Base-by-base conservation (phyloP, 1,140 invertebrate species). In the Drosophila pectinifera region DNA sequence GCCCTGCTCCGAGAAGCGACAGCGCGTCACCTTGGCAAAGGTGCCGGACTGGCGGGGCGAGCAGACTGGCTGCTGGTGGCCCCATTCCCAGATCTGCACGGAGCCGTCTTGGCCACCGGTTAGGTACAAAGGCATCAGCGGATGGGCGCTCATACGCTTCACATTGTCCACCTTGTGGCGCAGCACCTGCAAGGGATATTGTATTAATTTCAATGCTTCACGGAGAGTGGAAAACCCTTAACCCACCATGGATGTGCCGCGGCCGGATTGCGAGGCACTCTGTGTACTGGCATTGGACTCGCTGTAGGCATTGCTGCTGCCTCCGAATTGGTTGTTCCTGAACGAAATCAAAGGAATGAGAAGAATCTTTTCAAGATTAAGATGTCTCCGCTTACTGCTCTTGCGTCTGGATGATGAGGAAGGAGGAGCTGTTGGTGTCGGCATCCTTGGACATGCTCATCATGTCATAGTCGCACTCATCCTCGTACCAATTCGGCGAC, bases 51-150 rank as follows among this genome's bases (percentile, higher is more conserved):
- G 95, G 56, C 98, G 94, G 5, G 98, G 97, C 39, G 96, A 96
- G 80, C 97, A 96, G 8, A 99, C 96, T 13, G 97, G 95, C 64
- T 97, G 96, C 36, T 95, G 94, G 92, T 99, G 98, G 20, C 97
- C 97, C 98, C 98, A 99, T 93, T 99, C 98, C 98, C 98, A 99
- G 64, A 99, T 94, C 72, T 97, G 96, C 5, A 99, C 98, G 3
- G 98, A 99, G 11, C 99, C 99, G 94, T 99, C 99, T 92, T 98
- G 97, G 55, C 97, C 97, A 57, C 99, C 99, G 54, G 98, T 99
- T 77, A 99, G 93, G 94, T 99, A 99, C 81, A 99, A 94, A 46
- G 98, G 98, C 90, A 99, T 94, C 48, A 96, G 93, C 18, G 98
- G 98, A 95, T 99, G 99, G 18, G 98, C 96, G 67, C 97, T 97